phyloP scores from a whole-genome alignment of 1,140 invertebrate genomes.

The Drosophila elegans region DNA sequence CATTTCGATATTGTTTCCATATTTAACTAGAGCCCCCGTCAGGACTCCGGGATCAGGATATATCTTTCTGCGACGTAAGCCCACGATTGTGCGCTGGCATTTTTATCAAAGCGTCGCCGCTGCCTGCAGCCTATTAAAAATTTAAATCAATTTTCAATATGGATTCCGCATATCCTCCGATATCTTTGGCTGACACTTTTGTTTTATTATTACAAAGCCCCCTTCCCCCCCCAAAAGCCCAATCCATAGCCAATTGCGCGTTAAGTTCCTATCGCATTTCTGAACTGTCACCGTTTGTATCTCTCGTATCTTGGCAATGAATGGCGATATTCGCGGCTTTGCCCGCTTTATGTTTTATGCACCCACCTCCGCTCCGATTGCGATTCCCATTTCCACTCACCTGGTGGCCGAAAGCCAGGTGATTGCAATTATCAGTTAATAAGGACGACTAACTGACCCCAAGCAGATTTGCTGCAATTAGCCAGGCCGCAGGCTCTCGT shows the following conservation, averaged over 20 bases:
- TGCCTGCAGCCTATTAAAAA: slow-evolving; percentile 73
- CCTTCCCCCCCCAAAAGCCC: too few relatives aligned
- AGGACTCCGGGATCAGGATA: slow-evolving; percentile 46
- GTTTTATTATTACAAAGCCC: slow-evolving; percentile 44
- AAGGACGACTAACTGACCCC: slow-evolving; percentile 68
- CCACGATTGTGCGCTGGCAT: slow-evolving; percentile 75
- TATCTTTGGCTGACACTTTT: slow-evolving; percentile 61
- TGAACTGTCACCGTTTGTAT: slow-evolving; percentile 48
- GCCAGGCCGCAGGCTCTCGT: slow-evolving; percentile 50
- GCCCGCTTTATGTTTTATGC: slow-evolving; percentile 24
- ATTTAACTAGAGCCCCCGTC: slow-evolving; percentile 71
- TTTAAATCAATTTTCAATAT: slow-evolving; percentile 83
- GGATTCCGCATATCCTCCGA: slow-evolving; percentile 59
- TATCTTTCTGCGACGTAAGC: slow-evolving; percentile 57
- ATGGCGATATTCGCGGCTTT: slow-evolving; percentile 58
- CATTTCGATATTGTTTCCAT: slow-evolving; percentile 77
- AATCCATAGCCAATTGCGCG: slow-evolving; percentile 44
- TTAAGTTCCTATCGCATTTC: slow-evolving; percentile 50
- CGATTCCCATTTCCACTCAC: not conserved
- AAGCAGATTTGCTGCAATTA: slow-evolving; percentile 78
- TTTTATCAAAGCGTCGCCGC: slow-evolving; percentile 69
- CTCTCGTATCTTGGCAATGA: slow-evolving; percentile 62
- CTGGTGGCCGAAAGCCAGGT: slow-evolving; percentile 33
- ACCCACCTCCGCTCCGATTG: not conserved
- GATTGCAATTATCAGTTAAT: slow-evolving; percentile 77